A percentile compares a stretch with the other conserved stretches of the same genome.
These are phyloP conservation scores for Orchesella cincta DNA, from an alignment of 1,140 invertebrate species.

Conservation along the genomic window DNA sequence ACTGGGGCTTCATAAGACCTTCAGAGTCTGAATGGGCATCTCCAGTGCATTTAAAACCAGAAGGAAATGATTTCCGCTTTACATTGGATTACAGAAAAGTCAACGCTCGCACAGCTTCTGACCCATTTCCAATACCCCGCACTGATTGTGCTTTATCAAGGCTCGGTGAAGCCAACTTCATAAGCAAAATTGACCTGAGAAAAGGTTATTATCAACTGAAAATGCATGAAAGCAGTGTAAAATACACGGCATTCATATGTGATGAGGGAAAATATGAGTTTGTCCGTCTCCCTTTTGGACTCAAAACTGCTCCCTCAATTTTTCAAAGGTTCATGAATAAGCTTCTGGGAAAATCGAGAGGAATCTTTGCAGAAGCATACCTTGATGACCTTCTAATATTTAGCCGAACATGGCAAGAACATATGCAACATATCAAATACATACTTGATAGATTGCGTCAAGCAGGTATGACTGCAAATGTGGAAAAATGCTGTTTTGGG, in stretches of 20 bases:
- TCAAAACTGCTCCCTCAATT: slow-evolving; percentile 47
- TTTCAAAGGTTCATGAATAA: slow-evolving; percentile 49
- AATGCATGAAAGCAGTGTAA: slow-evolving; percentile 45
- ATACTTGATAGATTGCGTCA: slow-evolving; percentile 34
- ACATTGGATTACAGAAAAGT: not conserved
- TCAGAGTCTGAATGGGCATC: not conserved
- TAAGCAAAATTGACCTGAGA: not conserved
- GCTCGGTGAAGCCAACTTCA: not conserved
- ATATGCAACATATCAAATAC: slow-evolving; percentile 47
- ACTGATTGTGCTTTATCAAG: not conserved
- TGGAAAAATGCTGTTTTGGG: slow-evolving; percentile 51
- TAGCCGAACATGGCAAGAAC: too few species aligned
- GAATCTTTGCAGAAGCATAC: too few species aligned
- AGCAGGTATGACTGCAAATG: slow-evolving; percentile 45
- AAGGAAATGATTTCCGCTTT: not conserved
- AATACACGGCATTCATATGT: slow-evolving; percentile 51
- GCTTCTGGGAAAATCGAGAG: too few species aligned
- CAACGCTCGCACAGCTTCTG: not conserved
- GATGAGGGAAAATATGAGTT: slow-evolving; percentile 47
- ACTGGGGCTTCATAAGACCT: not conserved
- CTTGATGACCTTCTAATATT: too few species aligned
- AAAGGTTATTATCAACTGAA: slow-evolving; percentile 56
- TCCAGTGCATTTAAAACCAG: not conserved
- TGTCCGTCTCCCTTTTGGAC: slow-evolving; percentile 51
- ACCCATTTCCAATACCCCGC: not conserved